phyloP scores from a whole-genome alignment of 30 jellyfish, hydroid and myxozoan species.

The Turritopsis rubra region DNA sequence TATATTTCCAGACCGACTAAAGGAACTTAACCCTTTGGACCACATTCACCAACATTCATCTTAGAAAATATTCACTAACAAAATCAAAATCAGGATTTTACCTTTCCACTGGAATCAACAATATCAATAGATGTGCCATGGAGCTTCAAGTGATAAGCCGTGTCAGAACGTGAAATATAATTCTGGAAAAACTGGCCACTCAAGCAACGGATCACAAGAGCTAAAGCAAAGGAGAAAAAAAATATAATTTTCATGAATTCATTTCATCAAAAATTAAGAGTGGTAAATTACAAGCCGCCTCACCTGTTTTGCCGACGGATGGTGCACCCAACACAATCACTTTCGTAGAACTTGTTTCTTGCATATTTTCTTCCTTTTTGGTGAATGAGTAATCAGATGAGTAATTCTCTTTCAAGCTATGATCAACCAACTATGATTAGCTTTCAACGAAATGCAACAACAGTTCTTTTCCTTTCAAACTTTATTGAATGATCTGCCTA shows the following conservation, averaged over 20 bases:
- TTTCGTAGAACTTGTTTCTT: slow-evolving; percentile 2
- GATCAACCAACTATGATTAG: no score
- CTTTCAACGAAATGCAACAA: no score
- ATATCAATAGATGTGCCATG: slow-evolving; percentile 1
- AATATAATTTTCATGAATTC: no score
- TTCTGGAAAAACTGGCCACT: slow-evolving; percentile 7
- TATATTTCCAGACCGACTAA: background rate
- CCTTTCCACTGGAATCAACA: slow-evolving; percentile 7
- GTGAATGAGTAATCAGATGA: no score
- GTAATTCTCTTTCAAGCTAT: no score
- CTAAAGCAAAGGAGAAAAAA: no score
- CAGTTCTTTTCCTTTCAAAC: background rate
- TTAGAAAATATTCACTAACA: background rate
- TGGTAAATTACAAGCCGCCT: no score
- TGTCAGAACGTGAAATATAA: slow-evolving; percentile 1
- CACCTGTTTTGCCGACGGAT: slow-evolving; percentile 2
- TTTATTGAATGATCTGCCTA: background rate
- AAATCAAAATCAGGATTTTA: background rate
- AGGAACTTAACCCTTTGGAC: background rate
- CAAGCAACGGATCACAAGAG: background rate
- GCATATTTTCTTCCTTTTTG: background rate
- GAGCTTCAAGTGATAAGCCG: background rate
- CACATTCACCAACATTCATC: background rate
- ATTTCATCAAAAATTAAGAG: no score
- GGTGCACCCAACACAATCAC: slow-evolving; percentile 1